Conservation (phyloP, 2,888 invertebrate genomes). For the Aporophyla lueneburgensis region DNA sequence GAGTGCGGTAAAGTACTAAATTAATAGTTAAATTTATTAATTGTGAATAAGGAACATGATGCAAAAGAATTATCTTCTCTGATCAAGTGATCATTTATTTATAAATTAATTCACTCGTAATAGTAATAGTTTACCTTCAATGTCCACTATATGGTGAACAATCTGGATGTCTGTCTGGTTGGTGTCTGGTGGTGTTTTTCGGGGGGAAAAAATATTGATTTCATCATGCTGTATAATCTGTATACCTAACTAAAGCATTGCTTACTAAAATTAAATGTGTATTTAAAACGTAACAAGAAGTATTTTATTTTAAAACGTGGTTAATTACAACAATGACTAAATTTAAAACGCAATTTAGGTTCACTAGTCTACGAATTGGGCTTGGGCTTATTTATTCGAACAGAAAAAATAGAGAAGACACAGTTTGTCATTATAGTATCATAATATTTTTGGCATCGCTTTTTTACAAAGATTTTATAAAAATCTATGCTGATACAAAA, state of each 20-base stretch:
- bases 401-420: background rate
- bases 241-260: too few species aligned
- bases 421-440: background rate
- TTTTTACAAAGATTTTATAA: background rate
- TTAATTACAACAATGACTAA: background rate
- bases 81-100: background rate
- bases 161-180: background rate
- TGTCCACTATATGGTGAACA: background rate
- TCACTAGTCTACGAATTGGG: background rate
- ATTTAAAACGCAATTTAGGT: background rate
- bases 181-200: too few species aligned
- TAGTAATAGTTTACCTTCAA: background rate
- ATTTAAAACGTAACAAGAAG: background rate
- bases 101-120: background rate
- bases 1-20: constrained; percentile 51
- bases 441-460: background rate
- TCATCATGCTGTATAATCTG: background rate
- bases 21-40: background rate
- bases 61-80: background rate
- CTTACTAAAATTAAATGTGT: too few species aligned
- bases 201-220: background rate
- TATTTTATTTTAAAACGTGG: constrained; percentile 4
- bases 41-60: background rate
- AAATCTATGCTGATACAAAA: background rate
- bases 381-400: background rate